Evolutionary conservation across 2,113 vertebrate species (phyloP), one percentile per base, ranked within the genome.

Genomic region (Natator depressus): DNA sequence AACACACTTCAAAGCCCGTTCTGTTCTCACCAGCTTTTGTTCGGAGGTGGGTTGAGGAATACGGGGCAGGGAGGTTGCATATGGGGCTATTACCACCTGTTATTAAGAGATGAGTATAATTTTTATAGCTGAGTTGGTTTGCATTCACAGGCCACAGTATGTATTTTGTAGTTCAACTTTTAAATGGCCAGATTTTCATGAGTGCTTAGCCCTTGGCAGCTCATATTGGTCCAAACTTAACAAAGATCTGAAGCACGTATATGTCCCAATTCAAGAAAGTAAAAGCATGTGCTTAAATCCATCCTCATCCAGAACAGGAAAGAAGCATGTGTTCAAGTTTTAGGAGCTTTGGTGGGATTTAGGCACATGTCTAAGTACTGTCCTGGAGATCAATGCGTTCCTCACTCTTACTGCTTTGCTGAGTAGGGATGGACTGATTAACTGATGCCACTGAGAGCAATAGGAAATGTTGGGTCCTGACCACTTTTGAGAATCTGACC

Each of bases 391-490:
- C 38, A 78, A 55, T 25, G 35, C 1, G 86, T 69, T 49, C 50
- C 90, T 87, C 57, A 83, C 47, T 82, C 4, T 47, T 72, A 22
- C n/a, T 38, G n/a, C 69, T 75, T 75, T 75, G 17, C 17, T 75
- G 38, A 75, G 5, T 46, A 76, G 38, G 24, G 8, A n/a, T n/a
- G 35, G 16, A 27, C 38, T 27, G 11, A 13, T 46, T 10, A 72
- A 72, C 17, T 38, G 35, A 72, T 38, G n/a, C n/a, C n/a, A 12
- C 76, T 65, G 25, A 89, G 54, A 82, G 87, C 4, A 92, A 8
- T 8, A 17, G 3, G 8, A 83, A 8, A 1, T 2, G 38, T 57
- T 0, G 1, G 2, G 3, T 72, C 79, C 38, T 80, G 12, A 49
- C 3, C 25, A 17, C 50, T 53, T 85, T 27, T 38, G n/a, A 62